Evolutionary conservation across 2,113 vertebrate species (phyloP).

Genomic region (Cyrtonyx montezumae): DNA sequence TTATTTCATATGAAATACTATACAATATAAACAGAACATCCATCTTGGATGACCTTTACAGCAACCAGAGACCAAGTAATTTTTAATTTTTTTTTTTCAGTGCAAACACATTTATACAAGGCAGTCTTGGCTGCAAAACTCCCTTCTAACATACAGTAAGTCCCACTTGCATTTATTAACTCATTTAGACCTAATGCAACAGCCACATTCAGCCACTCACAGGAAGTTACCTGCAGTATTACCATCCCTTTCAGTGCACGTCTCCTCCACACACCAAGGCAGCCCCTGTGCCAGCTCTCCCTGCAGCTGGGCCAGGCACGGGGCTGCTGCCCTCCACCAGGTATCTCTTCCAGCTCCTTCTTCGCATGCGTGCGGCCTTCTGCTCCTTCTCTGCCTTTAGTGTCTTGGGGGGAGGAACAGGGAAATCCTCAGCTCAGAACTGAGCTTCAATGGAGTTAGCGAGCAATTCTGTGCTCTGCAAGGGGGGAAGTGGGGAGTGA

Average conservation of each 20-base stretch:
- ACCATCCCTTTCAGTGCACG: conserved; percentile 77
- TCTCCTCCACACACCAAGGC: conserved; percentile 76
- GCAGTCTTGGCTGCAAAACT: conserved; percentile 90
- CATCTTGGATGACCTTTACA: conserved; percentile 91
- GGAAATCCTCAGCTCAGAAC: conserved; percentile 67
- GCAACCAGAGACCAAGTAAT: conserved; percentile 90
- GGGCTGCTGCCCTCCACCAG: background rate
- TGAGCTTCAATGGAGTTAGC: conserved; percentile 71
- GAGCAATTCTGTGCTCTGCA: conserved; percentile 26
- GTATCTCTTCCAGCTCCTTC: background rate
- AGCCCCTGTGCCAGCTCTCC: conserved; percentile 68
- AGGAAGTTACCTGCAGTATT: conserved; percentile 83
- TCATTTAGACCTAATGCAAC: conserved; percentile 84
- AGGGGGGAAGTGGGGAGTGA: background rate
- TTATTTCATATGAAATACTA: conserved; percentile 95
- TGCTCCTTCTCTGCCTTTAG: conserved; percentile 18
- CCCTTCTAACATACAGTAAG: conserved; percentile 87
- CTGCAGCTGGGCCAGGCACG: background rate
- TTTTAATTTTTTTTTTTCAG: conserved; percentile 83
- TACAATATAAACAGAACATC: conserved; percentile 96
- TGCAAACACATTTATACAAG: conserved; percentile 95
- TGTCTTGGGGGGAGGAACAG: conserved; percentile 6
- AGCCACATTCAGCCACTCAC: conserved; percentile 85
- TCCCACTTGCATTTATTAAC: conserved; percentile 85
- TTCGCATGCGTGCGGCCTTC: fast-evolving